These are phyloP conservation scores for Buphagus erythrorhynchus DNA, from an alignment of 2,797 vertebrate genomes.

Conservation along the genomic window DNA sequence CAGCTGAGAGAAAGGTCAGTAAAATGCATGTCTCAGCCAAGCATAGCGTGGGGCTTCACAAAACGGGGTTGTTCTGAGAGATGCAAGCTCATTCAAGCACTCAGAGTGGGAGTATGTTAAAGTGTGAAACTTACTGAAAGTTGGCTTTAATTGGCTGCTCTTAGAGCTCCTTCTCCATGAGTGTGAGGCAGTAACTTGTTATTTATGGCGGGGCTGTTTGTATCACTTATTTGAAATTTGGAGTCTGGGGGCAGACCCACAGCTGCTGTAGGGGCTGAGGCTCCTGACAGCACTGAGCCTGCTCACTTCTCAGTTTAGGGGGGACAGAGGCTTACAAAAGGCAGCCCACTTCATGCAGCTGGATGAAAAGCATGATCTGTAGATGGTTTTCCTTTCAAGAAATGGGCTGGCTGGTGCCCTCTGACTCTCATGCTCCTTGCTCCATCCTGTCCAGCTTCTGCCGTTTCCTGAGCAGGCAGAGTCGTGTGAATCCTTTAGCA, in stretches of 20 bases:
- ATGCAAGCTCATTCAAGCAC: background rate
- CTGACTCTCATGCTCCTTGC: background rate
- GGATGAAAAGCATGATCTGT: background rate
- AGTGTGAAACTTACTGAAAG: background rate
- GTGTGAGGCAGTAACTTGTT: background rate
- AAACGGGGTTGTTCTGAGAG: background rate
- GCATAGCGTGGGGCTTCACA: background rate
- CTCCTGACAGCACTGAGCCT: background rate
- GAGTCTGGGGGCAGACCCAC: background rate
- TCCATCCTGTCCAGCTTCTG: background rate
- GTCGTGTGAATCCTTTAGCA: background rate
- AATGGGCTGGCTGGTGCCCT: background rate
- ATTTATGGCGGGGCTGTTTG: background rate
- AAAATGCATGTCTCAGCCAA: background rate
- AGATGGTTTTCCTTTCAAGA: background rate
- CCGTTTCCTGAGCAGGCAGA: background rate
- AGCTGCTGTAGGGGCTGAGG: background rate
- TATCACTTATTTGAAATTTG: background rate
- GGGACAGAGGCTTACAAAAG: background rate
- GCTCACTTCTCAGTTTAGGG: background rate
- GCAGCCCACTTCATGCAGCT: background rate
- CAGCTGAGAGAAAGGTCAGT: background rate
- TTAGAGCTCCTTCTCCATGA: background rate
- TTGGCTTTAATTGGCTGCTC: background rate
- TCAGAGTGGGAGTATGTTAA: background rate